Conservation (phyloP, 2,113 vertebrate species). For the Pelecanoides urinatrix region DNA sequence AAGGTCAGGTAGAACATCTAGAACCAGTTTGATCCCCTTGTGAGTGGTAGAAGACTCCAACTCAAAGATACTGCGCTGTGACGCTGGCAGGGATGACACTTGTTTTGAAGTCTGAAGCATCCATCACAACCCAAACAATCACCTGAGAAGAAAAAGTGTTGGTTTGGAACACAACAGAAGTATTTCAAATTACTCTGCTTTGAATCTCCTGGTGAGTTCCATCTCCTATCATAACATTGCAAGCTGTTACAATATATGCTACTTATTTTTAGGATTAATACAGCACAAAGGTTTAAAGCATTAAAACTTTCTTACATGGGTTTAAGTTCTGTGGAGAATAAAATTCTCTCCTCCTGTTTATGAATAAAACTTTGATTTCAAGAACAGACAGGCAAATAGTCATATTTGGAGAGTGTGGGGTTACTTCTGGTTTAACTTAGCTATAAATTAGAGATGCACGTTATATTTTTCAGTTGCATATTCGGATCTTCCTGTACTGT, state of each 20-base stretch:
- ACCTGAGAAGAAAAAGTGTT: background rate
- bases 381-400: background rate
- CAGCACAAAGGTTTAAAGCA: background rate
- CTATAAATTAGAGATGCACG: background rate
- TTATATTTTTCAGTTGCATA: background rate
- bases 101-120: background rate
- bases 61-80: background rate
- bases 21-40: background rate
- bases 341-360: background rate
- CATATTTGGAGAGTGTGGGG: background rate
- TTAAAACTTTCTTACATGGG: background rate
- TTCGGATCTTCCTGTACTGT: background rate
- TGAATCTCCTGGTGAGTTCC: background rate
- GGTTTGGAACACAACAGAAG: background rate
- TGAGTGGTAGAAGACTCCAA: background rate
- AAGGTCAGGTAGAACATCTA: background rate
- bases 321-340: background rate
- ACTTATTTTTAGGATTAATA: slow-evolving; percentile 4
- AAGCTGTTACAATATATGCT: background rate
- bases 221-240: background rate
- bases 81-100: background rate
- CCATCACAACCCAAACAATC: background rate
- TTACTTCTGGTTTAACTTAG: background rate
- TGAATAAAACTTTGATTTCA: background rate
- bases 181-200: background rate